phyloP scores from a whole-genome alignment of 1,140 invertebrate species.

The Brachionus paranguensis region DNA sequence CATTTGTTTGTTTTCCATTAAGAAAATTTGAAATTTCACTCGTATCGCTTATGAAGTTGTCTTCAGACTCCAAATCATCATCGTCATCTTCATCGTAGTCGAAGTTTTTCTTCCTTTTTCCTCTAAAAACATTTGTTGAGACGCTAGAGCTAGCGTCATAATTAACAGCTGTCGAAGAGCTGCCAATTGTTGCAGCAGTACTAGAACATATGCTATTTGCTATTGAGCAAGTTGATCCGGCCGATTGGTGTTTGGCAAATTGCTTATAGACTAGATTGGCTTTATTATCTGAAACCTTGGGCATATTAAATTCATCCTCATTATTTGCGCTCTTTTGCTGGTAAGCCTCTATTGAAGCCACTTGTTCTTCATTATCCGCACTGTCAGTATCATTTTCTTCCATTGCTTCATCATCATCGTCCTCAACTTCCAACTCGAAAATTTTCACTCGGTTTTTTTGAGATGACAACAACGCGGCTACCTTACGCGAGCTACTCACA shows the following conservation, averaged over 20 bases:
- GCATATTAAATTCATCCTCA: slow-evolving; percentile 24
- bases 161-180: slow-evolving; percentile 9
- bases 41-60: neutral
- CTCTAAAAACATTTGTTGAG: neutral
- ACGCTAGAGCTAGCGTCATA: neutral
- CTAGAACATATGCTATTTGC: slow-evolving; percentile 24
- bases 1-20: neutral
- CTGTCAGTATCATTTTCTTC: slow-evolving; percentile 33
- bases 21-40: neutral
- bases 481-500: slow-evolving; percentile 32
- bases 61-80: slow-evolving; percentile 18
- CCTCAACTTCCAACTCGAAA: slow-evolving; percentile 18
- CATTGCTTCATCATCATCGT: slow-evolving; percentile 27
- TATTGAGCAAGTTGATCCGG: slow-evolving; percentile 33
- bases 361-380: slow-evolving; percentile 9
- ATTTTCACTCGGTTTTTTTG: slow-evolving; percentile 28
- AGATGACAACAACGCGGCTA: neutral
- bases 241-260: slow-evolving; percentile 29
- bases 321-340: neutral
- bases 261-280: neutral
- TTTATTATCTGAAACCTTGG: neutral
- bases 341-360: neutral
- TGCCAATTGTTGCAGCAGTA: slow-evolving; percentile 18
- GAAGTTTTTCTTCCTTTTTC: slow-evolving; percentile 34
- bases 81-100: slow-evolving; percentile 39